These are phyloP conservation scores for Atherinosoma microstoma DNA, from an alignment of 2,797 vertebrate species.

Conservation along the genomic window DNA sequence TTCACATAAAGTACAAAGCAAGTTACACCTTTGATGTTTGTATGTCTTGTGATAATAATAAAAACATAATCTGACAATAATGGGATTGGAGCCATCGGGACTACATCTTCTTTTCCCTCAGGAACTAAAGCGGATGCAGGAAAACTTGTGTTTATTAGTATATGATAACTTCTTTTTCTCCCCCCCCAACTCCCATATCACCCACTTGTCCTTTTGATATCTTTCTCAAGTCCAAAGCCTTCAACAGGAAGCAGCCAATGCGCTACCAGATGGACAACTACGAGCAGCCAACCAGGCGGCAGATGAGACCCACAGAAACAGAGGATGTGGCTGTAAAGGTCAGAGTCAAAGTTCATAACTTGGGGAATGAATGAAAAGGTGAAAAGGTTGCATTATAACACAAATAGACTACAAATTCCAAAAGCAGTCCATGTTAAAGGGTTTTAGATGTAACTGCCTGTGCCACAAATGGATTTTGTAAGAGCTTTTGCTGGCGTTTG, in stretches of 20 bases:
- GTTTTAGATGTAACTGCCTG: too few species aligned
- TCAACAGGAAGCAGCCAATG: conserved; percentile 95
- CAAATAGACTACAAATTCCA: background rate
- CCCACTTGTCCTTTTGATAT: conserved; percentile 13
- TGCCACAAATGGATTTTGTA: too few species aligned
- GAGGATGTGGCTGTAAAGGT: conserved; percentile 96
- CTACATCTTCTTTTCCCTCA: conserved; percentile 20
- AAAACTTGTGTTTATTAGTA: conserved; percentile 31
- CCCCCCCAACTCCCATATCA: background rate
- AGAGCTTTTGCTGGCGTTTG: too few species aligned
- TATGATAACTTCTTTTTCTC: conserved; percentile 31
- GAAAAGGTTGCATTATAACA: background rate
- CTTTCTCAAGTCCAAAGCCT: conserved; percentile 87
- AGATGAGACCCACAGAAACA: conserved; percentile 84
- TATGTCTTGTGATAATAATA: conserved; percentile 4
- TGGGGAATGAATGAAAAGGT: background rate
- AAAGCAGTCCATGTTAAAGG: background rate
- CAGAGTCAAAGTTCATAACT: conserved; percentile 54
- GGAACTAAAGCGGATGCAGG: conserved; percentile 37
- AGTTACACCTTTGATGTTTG: conserved; percentile 7
- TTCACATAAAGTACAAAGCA: conserved; percentile 2
- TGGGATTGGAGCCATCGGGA: conserved; percentile 1
- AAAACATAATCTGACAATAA: background rate
- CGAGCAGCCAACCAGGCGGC: conserved; percentile 87
- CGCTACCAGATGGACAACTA: conserved; percentile 93